Conservation (phyloP, 2,113 vertebrate species). For the Calypte anna region DNA sequence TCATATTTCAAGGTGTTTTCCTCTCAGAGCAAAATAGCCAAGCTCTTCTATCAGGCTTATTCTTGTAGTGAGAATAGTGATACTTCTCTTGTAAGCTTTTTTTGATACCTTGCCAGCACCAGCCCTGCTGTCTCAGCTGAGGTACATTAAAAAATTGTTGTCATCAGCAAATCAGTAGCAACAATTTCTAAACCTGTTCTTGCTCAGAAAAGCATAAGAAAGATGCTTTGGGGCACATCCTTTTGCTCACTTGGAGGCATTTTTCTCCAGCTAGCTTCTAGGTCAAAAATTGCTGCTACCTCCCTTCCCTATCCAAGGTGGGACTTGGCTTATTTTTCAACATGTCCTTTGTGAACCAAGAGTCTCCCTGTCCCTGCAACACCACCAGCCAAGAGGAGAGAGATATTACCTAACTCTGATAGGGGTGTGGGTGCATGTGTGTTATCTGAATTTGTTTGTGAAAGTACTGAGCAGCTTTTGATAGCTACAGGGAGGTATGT, state of each 20-base stretch:
- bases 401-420: not conserved
- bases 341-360: not conserved
- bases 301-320: not conserved
- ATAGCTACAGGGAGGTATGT: slow-evolving; percentile 63
- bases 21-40: not conserved
- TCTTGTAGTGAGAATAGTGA: not conserved
- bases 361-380: not conserved
- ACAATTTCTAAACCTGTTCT: slow-evolving; percentile 11
- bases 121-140: not conserved
- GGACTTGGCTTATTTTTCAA: not conserved
- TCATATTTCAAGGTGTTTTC: not conserved
- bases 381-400: not conserved
- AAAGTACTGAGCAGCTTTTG: slow-evolving; percentile 58
- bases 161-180: not conserved
- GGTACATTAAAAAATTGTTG: not conserved
- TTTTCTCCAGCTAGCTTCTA: not conserved
- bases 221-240: not conserved
- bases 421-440: not conserved
- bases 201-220: not conserved
- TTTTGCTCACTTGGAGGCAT: not conserved
- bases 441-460: slow-evolving; percentile 63
- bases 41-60: not conserved
- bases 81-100: not conserved
- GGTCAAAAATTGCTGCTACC: not conserved
- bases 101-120: not conserved